Conservation (phyloP, 2,797 vertebrate species). For the Muscicapa comitata region DNA sequence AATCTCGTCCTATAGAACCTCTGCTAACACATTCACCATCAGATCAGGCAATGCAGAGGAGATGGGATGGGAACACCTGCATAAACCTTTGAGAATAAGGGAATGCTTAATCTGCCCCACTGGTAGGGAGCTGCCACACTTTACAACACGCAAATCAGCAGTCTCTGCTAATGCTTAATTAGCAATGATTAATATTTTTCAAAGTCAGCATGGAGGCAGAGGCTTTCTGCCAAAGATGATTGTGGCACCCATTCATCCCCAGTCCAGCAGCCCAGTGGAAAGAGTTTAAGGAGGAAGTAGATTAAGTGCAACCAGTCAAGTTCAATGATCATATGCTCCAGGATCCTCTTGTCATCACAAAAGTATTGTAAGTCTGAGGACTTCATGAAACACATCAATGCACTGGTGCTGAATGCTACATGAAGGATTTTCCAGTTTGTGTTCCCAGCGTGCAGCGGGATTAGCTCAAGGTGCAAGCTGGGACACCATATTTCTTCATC, state of each 20-base stretch:
- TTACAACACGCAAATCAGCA: background rate
- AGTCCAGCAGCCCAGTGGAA: background rate
- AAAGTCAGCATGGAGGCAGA: background rate
- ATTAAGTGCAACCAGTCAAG: background rate
- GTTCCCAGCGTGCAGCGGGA: fast-evolving
- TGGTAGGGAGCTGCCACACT: background rate
- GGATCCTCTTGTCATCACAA: background rate
- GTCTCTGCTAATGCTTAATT: background rate
- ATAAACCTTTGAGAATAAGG: background rate
- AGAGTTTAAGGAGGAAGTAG: background rate
- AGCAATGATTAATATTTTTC: background rate
- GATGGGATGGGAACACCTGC: background rate
- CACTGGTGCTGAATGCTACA: background rate
- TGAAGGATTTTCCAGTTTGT: background rate
- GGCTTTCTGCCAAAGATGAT: background rate
- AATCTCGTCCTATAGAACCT: background rate
- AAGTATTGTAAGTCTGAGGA: background rate
- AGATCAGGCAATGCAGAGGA: background rate
- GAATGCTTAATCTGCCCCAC: background rate
- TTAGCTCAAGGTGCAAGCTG: background rate
- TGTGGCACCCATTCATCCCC: background rate
- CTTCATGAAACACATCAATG: background rate
- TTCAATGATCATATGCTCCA: background rate
- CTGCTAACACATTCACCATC: background rate
- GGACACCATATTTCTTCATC: background rate